Percentiles rank a stretch among this genome's conserved stretches.
These are phyloP conservation scores for Alexandromys fortis DNA, from an alignment of 2,113 vertebrate species.

Conservation along the genomic window DNA sequence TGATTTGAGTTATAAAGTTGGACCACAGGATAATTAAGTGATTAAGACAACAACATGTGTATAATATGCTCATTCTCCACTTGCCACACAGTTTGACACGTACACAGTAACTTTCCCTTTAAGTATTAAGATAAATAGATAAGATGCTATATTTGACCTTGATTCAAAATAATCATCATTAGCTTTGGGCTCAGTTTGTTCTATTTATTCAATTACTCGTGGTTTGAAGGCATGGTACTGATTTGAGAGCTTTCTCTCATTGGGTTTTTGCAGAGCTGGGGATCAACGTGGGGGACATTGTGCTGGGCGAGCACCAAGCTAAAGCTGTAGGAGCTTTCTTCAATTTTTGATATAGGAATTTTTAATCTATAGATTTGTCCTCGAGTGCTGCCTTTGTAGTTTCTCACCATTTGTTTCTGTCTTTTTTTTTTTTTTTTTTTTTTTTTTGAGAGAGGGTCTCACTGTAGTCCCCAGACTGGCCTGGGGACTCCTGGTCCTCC, in stretches of 20 bases:
- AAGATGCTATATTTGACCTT: not conserved
- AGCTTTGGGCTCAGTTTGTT: conserved; percentile 1
- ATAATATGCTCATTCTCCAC: not conserved
- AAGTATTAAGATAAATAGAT: not conserved
- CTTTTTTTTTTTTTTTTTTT: not conserved
- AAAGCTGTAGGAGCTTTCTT: not conserved
- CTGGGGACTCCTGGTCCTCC: not conserved
- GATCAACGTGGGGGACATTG: not conserved
- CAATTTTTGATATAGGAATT: not conserved
- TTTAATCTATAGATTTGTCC: not conserved
- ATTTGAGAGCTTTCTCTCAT: conserved; percentile 1
- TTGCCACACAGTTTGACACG: not conserved
- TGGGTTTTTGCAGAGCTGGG: not conserved
- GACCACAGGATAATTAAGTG: not conserved
- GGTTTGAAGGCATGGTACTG: not conserved
- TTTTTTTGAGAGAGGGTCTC: not conserved
- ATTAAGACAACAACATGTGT: not conserved
- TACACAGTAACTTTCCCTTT: not conserved
- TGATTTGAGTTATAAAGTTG: conserved; percentile 6
- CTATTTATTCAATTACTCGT: not conserved
- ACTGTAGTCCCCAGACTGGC: not conserved
- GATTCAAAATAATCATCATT: not conserved
- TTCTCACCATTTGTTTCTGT: not conserved
- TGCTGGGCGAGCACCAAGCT: not conserved
- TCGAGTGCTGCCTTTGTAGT: not conserved